phyloP scores from a whole-genome alignment of 2,113 vertebrate species.

The Gallinago media region DNA sequence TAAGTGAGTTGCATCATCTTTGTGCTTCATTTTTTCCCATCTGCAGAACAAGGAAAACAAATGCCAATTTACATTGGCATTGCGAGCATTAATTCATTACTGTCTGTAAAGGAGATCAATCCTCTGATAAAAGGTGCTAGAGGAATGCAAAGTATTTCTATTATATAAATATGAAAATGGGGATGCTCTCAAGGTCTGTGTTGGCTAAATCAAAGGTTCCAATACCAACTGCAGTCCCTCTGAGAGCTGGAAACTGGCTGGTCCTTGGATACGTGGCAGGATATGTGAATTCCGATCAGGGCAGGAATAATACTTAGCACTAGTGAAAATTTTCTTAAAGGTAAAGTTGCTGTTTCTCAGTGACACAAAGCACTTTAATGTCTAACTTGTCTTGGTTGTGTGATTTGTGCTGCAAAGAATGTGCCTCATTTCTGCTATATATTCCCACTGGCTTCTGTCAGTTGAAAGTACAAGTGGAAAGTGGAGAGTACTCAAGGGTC shows the following conservation, averaged over 20 bases:
- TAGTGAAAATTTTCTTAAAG: background rate
- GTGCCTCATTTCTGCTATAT: background rate
- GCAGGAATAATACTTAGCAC: background rate
- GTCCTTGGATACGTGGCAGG: background rate
- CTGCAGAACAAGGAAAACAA: constrained; percentile 36
- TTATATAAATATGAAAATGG: background rate
- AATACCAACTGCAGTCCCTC: background rate
- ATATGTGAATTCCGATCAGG: background rate
- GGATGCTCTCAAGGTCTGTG: background rate
- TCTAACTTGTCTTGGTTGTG: background rate
- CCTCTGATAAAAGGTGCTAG: constrained; percentile 35
- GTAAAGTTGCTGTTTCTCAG: background rate
- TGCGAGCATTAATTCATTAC: background rate
- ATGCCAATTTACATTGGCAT: constrained; percentile 25
- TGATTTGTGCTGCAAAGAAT: background rate
- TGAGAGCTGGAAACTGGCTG: background rate
- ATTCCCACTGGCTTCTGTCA: background rate
- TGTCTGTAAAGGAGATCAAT: constrained; percentile 24
- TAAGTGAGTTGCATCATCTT: constrained; percentile 21
- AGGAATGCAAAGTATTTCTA: constrained; percentile 14
- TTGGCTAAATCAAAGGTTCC: background rate
- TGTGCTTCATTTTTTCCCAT: constrained; percentile 46
- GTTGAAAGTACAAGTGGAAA: background rate
- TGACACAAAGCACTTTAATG: background rate
- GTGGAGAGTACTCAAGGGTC: background rate